Conservation (phyloP, 64 coral and sea anemone genomes). For the Stichodactyla mertensii region DNA sequence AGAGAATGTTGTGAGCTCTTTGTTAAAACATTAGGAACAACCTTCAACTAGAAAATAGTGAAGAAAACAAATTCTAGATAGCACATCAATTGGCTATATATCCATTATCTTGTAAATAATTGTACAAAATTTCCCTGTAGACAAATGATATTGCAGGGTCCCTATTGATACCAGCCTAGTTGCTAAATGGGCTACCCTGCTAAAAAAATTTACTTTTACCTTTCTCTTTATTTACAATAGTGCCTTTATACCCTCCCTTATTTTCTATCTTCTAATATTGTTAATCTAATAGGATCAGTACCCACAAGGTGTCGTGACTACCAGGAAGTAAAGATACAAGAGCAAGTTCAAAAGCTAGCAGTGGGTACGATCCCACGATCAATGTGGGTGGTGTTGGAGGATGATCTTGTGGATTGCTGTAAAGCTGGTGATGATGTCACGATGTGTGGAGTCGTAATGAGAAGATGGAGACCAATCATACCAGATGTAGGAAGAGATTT, state of each 20-base stretch:
- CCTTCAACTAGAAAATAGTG: no score
- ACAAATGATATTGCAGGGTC: no score
- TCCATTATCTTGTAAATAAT: no score
- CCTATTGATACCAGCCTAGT: no score
- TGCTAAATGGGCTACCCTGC: no score
- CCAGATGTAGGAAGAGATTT: conserved; percentile 34
- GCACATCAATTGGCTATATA: no score
- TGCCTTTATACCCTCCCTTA: neutral
- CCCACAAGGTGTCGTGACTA: conserved; percentile 80
- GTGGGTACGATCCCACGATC: conserved; percentile 89
- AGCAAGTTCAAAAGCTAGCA: conserved; percentile 87
- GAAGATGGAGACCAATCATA: conserved; percentile 77
- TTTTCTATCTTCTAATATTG: neutral
- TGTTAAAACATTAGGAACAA: no score
- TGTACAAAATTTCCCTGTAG: no score
- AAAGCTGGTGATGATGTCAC: conserved; percentile 97
- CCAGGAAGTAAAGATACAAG: conserved; percentile 96
- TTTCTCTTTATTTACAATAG: no score
- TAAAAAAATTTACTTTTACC: no score
- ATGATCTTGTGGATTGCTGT: conserved; percentile 88
- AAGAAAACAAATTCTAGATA: no score
- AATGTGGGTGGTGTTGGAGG: conserved; percentile 96
- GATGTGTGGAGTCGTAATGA: conserved; percentile 90
- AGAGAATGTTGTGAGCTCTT: no score
- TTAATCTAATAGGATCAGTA: conserved; percentile 14